Base-by-base conservation (phyloP, 2,888 invertebrate species). In the Dromius quadrimaculatus region DNA sequence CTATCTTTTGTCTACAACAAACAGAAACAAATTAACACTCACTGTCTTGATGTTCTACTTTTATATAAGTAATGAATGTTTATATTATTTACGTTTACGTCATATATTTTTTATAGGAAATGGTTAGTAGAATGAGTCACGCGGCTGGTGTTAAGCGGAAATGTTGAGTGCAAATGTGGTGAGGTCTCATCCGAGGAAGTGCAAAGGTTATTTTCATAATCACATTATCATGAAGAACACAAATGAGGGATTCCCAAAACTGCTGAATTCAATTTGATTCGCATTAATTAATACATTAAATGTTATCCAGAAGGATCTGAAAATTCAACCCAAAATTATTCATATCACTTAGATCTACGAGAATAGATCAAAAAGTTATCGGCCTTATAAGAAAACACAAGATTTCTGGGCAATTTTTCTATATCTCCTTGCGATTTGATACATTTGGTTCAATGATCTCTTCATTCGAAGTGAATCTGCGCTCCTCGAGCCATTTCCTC, bases 1-100 rank as follows among this genome's bases (percentile, higher is more conserved):
- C 93, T 92, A 82, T 94, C 92, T 78, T 90, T 89, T 62, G 94
- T 94, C 95, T 93, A 84, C 41, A 41, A 41, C 23, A 47, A 74
- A 74, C 11, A 50, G 11, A 13, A 59, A 59, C 50, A 54, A 54
- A 20, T 11, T 2, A n/a, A 20, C 19, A 20, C 5, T 5, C 20
- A 15, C 17, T 6, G 50, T 54, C n/a, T 6, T 28, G 4, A 17
- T 15, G 41, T 2, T 28, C 50, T 54, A 23, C 28, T 54, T 43
- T 43, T 54, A 54, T 54, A 54, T 5, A 28, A 54, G 13, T 6
- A 3, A 28, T 28, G 28, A 15, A 15, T 54, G 50, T 15, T 54
- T 54, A 23, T 32, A 15, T 32, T 54, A 15, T 54, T 54, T 28
- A 54, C 50, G 50, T 54, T 28, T 28, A 6, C 28, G 28, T 8